Percentiles rank a stretch among this genome's conserved stretches.
phyloP scores from a whole-genome alignment of 2,797 vertebrate genomes.

The Loris lydekkerianus region DNA sequence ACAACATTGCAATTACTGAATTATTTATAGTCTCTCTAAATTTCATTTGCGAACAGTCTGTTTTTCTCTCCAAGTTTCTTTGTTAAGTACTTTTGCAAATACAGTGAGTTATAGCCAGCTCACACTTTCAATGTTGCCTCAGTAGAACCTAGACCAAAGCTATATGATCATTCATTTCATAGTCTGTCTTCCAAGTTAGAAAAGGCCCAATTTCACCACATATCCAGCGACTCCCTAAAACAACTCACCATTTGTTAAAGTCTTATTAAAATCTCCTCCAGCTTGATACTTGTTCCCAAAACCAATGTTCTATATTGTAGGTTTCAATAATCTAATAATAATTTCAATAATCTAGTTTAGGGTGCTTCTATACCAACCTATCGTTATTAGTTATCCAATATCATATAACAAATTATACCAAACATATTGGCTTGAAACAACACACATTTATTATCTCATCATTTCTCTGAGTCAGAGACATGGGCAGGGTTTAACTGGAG shows the following conservation, averaged over 20 bases:
- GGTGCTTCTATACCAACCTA: not conserved
- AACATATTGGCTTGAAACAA: not conserved
- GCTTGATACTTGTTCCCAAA: not conserved
- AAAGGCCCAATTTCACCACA: not conserved
- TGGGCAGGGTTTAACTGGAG: not conserved
- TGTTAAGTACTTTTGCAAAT: conserved; percentile 21
- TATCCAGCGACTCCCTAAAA: conserved; percentile 2
- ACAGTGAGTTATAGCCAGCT: not conserved
- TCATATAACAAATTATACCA: not conserved
- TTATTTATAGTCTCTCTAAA: conserved; percentile 22
- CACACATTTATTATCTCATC: not conserved
- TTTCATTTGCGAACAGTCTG: not conserved
- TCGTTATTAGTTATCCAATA: not conserved
- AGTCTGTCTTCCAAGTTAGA: not conserved
- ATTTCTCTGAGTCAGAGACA: not conserved
- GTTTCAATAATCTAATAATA: conserved; percentile 27
- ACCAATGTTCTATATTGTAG: not conserved
- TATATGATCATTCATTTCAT: not conserved
- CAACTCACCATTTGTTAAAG: not conserved
- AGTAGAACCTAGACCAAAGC: not conserved
- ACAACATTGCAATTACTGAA: conserved; percentile 21
- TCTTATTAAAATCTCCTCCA: not conserved
- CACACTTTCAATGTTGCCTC: not conserved
- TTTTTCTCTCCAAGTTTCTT: not conserved
- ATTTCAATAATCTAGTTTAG: not conserved